Conservation (phyloP, 2,797 vertebrate species). For the Psittacula derbiana region DNA sequence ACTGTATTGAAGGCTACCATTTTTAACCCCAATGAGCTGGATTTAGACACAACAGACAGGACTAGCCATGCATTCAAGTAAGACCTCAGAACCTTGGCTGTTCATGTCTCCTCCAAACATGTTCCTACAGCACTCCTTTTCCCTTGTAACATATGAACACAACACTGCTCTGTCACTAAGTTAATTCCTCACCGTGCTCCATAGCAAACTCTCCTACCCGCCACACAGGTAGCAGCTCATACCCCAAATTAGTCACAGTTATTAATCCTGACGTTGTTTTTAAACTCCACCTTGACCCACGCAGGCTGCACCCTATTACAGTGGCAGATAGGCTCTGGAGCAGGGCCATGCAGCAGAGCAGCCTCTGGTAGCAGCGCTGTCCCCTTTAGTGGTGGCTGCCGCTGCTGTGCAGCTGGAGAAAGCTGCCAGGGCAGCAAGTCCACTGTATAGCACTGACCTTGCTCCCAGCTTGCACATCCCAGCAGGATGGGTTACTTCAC, state of each 20-base stretch:
- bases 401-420: background rate
- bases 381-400: background rate
- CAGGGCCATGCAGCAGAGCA: background rate
- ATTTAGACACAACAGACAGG: background rate
- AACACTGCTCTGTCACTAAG: background rate
- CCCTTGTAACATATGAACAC: background rate
- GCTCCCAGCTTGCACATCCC: background rate
- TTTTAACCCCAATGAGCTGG: background rate
- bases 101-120: background rate
- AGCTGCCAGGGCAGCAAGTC: background rate
- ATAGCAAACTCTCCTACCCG: background rate
- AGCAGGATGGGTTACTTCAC: background rate
- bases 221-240: background rate
- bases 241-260: background rate
- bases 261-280: background rate
- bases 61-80: background rate
- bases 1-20: background rate
- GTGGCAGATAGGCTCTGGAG: accelerated
- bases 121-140: background rate
- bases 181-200: accelerated
- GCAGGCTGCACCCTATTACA: accelerated
- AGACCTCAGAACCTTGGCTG: background rate
- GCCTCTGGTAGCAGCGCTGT: background rate
- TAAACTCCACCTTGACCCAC: background rate
- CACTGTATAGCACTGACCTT: background rate